Evolutionary conservation across 2,113 vertebrate species (phyloP).

Genomic region (Callorhinus ursinus): DNA sequence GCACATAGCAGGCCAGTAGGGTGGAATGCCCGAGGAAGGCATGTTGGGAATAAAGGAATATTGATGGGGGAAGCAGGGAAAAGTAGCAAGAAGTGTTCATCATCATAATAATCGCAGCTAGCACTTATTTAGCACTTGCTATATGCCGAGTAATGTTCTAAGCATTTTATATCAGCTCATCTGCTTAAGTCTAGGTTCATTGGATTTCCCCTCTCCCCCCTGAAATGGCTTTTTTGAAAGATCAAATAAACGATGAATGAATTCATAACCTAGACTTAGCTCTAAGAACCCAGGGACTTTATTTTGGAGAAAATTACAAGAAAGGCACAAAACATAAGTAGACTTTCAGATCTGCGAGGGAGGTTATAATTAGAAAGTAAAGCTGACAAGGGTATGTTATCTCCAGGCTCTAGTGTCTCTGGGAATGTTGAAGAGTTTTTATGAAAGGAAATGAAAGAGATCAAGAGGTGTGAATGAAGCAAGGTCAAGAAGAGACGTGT

Average conservation of each 20-base stretch:
- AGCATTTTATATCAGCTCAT: conserved; percentile 54
- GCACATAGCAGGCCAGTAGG: neutral
- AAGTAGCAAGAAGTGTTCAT: neutral
- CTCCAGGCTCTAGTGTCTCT: conserved; percentile 54
- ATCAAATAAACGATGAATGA: conserved; percentile 69
- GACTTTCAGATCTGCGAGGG: conserved; percentile 48
- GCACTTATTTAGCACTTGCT: conserved; percentile 11
- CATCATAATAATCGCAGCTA: neutral
- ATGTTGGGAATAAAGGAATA: neutral
- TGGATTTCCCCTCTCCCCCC: neutral
- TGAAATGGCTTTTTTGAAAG: conserved; percentile 50
- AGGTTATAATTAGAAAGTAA: conserved; percentile 69
- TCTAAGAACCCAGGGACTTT: conserved; percentile 48
- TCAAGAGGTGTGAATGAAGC: conserved; percentile 64
- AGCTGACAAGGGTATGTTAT: conserved; percentile 62
- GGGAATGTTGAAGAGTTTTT: conserved; percentile 55
- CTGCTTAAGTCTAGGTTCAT: conserved; percentile 53
- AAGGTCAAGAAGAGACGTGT: conserved; percentile 60
- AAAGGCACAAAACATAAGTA: conserved; percentile 62
- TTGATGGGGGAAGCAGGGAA: too few species aligned
- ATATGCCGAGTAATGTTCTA: neutral
- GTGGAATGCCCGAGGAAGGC: neutral
- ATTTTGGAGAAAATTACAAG: conserved; percentile 67
- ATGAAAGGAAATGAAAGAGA: conserved; percentile 70
- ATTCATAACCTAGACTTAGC: conserved; percentile 56